Conservation (phyloP, 2,113 vertebrate species). For the Festucalex cinctus region DNA sequence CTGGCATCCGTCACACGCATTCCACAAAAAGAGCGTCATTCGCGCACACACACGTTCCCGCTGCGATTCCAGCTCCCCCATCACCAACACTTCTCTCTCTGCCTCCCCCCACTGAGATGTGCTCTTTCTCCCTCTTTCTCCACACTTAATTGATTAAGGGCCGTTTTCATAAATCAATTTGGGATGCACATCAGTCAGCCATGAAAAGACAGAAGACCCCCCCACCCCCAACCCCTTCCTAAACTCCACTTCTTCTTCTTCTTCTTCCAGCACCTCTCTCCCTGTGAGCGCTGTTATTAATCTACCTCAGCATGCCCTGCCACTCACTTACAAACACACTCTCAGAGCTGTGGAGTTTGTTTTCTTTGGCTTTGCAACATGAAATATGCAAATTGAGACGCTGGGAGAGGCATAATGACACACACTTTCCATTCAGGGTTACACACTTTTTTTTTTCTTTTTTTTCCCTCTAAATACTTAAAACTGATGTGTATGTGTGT, state of each 20-base stretch:
- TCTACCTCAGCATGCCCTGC: constrained; percentile 74
- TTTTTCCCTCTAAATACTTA: too few species aligned
- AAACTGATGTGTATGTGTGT: too few species aligned
- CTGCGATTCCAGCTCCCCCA: constrained; percentile 27
- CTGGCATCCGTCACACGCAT: constrained; percentile 49
- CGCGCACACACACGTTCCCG: constrained; percentile 36
- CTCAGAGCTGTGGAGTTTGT: constrained; percentile 38
- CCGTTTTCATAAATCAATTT: constrained; percentile 99
- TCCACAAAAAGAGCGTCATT: constrained; percentile 55
- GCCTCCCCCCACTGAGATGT: constrained; percentile 24
- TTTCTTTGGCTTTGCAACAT: constrained; percentile 50
- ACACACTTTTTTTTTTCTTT: background rate
- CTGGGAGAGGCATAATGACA: constrained; percentile 22
- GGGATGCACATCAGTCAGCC: constrained; percentile 99
- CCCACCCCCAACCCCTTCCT: constrained; percentile 67
- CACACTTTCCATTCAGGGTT: constrained; percentile 33
- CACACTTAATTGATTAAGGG: constrained; percentile 98
- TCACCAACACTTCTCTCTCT: constrained; percentile 4
- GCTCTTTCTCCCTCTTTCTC: constrained; percentile 63
- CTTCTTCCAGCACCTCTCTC: background rate
- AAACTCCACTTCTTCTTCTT: too few species aligned
- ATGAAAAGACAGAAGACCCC: constrained; percentile 81
- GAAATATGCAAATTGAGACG: constrained; percentile 51
- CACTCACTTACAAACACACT: constrained; percentile 56
- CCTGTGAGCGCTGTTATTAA: constrained; percentile 64